A percentile compares a stretch with the other conserved stretches of the same genome.
These are phyloP conservation scores for Tetragnatha versicolor DNA, from an alignment of 1,140 invertebrate species.

Conservation along the genomic window DNA sequence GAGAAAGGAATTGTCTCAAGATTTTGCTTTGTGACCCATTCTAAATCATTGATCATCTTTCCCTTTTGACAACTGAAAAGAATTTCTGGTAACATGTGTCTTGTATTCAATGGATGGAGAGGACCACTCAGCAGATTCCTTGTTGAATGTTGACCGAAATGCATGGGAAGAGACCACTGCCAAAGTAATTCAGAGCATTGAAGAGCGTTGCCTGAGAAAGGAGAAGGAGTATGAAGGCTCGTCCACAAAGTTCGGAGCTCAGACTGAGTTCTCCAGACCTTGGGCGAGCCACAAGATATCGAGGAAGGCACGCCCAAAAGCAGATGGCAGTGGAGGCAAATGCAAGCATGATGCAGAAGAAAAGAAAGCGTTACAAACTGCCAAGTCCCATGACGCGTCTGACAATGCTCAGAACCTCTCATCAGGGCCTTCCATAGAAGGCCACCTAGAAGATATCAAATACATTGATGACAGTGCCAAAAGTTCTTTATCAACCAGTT, in stretches of 20 bases:
- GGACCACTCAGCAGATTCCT: conserved; percentile 34
- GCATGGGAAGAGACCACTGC: conserved; percentile 53
- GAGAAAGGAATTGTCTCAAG: background rate
- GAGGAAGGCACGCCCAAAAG: conserved; percentile 15
- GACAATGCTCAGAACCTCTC: background rate
- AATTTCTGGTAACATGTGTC: conserved; percentile 35
- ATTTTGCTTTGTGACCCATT: background rate
- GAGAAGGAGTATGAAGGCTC: conserved; percentile 44
- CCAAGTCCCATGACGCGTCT: background rate
- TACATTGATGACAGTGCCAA: conserved; percentile 57
- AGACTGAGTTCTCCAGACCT: conserved; percentile 24
- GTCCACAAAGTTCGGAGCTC: conserved; percentile 42
- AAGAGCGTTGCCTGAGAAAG: conserved; percentile 38
- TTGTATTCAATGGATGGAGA: conserved; percentile 53
- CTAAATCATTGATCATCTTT: background rate
- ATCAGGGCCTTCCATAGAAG: conserved; percentile 25
- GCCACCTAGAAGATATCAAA: conserved; percentile 43
- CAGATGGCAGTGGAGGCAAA: conserved; percentile 5
- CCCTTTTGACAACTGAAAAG: conserved; percentile 16
- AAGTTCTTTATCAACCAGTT: conserved; percentile 52
- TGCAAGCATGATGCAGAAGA: conserved; percentile 15
- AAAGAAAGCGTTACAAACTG: background rate
- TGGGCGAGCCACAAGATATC: conserved; percentile 16
- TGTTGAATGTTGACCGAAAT: conserved; percentile 46
- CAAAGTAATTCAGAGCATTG: conserved; percentile 51